Evolutionary conservation across 2,113 vertebrate species (phyloP).

Genomic region (Machaerirhynchus nigripectus): DNA sequence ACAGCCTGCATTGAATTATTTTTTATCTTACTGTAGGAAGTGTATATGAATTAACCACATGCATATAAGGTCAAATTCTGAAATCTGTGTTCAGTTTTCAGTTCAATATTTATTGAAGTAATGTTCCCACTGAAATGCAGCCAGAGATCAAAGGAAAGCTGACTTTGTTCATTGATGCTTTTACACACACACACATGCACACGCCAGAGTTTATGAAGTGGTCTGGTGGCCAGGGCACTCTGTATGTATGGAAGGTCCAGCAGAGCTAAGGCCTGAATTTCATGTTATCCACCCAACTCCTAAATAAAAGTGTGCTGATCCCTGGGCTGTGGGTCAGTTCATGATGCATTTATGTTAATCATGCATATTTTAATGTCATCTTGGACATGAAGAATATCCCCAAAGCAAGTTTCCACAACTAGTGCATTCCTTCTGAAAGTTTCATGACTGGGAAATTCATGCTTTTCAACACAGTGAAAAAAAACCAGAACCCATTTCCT

Average conservation of each 20-base stretch:
- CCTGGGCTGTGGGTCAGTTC: background rate
- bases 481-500: background rate
- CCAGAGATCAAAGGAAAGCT: background rate
- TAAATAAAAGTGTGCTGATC: background rate
- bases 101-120: background rate
- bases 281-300: background rate
- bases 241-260: background rate
- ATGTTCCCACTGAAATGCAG: background rate
- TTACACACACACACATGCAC: background rate
- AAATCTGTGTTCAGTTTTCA: background rate
- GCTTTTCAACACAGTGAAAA: background rate
- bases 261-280: background rate
- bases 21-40: background rate
- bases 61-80: background rate
- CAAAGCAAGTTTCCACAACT: background rate
- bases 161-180: background rate
- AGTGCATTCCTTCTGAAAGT: background rate
- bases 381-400: background rate
- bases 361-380: background rate
- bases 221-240: background rate
- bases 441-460: background rate
- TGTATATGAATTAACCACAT: background rate
- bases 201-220: background rate
- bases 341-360: background rate
- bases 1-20: background rate